A percentile compares a stretch with the other conserved stretches of the same genome.
Evolutionary conservation across 1,140 invertebrate genomes (phyloP).

Genomic region (Drosophila pachea): DNA sequence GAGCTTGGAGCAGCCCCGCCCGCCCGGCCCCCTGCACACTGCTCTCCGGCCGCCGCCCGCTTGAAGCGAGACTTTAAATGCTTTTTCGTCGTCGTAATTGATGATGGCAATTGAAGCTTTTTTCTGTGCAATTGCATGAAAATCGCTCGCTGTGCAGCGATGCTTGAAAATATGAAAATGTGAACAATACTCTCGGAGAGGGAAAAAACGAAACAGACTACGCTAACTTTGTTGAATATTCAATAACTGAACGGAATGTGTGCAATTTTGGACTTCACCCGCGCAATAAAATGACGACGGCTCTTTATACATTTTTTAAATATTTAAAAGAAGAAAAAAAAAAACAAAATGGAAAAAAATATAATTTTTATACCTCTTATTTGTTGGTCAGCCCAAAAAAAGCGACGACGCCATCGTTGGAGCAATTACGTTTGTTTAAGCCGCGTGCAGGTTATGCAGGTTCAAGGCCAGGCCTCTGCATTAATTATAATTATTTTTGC

Average conservation of each 20-base stretch:
- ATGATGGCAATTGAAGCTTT: slow-evolving; percentile 34
- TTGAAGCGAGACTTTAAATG: slow-evolving; percentile 5
- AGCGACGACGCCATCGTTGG: slow-evolving; percentile 38
- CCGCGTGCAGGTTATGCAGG: slow-evolving; percentile 67
- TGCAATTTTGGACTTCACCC: slow-evolving; percentile 50
- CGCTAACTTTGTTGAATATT: slow-evolving; percentile 50
- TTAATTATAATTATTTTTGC: slow-evolving; percentile 77
- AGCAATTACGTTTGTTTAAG: slow-evolving; percentile 63
- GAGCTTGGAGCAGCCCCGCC: too few relatives aligned
- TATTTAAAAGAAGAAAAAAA: background rate
- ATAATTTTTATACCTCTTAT: background rate
- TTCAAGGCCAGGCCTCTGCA: slow-evolving; percentile 74
- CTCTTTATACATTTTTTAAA: background rate
- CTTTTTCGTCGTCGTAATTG: slow-evolving; percentile 20
- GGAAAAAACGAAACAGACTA: background rate
- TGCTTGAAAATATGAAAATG: slow-evolving; percentile 52
- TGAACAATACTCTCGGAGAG: background rate
- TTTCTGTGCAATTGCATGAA: slow-evolving; percentile 55
- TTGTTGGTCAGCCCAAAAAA: slow-evolving; percentile 22
- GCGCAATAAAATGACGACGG: slow-evolving; percentile 48
- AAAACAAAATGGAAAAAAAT: background rate
- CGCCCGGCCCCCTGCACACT: background rate
- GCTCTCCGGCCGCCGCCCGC: slow-evolving; percentile 1
- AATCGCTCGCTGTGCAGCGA: slow-evolving; percentile 49
- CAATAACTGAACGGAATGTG: slow-evolving; percentile 36